Percentiles rank a stretch among this genome's conserved stretches.
Evolutionary conservation across 2,797 vertebrate species (phyloP).

Genomic region (Phoebastria nigripes): DNA sequence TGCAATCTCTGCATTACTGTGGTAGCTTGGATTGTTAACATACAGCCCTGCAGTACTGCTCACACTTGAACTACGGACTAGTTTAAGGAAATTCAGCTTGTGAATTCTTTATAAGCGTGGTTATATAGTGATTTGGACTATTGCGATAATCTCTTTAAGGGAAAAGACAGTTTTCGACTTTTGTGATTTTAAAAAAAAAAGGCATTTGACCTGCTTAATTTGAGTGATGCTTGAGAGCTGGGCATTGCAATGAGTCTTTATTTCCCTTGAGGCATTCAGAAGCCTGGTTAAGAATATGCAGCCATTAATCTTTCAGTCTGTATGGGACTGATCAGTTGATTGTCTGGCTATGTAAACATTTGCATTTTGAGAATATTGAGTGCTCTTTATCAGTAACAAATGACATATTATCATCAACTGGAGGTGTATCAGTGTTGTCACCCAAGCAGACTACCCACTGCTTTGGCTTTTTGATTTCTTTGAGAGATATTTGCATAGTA

Average conservation of each 20-base stretch:
- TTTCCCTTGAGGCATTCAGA: not conserved
- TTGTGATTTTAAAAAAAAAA: not conserved
- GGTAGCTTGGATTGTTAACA: not conserved
- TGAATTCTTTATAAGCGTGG: not conserved
- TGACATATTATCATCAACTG: not conserved
- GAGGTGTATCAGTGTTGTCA: not conserved
- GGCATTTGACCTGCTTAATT: not conserved
- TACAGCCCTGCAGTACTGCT: not conserved
- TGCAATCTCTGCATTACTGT: not conserved
- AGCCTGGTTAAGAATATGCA: not conserved
- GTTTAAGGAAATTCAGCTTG: not conserved
- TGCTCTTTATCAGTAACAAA: slow-evolving; percentile 21
- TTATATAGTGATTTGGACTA: not conserved
- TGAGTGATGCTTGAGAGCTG: not conserved
- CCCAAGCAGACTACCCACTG: not conserved
- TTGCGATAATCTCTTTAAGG: not conserved
- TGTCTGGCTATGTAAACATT: not conserved
- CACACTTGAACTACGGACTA: not conserved
- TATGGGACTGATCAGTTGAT: not conserved
- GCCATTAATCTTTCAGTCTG: not conserved
- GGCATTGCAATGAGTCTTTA: not conserved
- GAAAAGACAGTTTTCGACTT: not conserved
- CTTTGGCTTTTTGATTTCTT: not conserved
- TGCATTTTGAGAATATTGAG: slow-evolving; percentile 1
- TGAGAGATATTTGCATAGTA: not conserved